Percentiles rank a stretch among this genome's conserved stretches.
Conservation (phyloP, 2,888 invertebrate genomes). For the Lymantria dispar region DNA sequence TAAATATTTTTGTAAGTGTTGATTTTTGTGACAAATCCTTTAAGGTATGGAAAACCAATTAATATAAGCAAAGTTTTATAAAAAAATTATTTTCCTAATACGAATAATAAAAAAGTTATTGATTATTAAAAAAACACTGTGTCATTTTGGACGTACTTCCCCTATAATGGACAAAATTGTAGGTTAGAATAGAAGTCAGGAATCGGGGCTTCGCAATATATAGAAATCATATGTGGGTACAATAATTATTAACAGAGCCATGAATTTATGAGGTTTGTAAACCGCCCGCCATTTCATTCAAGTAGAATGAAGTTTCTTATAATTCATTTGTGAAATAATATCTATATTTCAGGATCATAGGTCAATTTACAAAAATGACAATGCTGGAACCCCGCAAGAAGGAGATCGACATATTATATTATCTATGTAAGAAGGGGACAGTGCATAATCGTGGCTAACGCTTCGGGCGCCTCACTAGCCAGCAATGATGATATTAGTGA, state of each 20-base stretch:
- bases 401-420: conserved; percentile 32
- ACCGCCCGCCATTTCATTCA: conserved; percentile 35
- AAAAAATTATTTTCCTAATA: no score
- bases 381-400: conserved; percentile 50
- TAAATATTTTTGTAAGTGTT: no score
- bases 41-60: no score
- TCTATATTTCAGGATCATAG: conserved; percentile 67
- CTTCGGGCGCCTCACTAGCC: conserved; percentile 60
- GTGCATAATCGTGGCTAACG: conserved; percentile 45
- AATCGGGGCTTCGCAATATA: no score
- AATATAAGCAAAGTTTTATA: no score
- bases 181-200: no score
- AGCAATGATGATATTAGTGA: conserved; percentile 62
- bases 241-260: conserved; percentile 10
- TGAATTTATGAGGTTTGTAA: conserved; percentile 9
- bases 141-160: no score
- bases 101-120: no score
- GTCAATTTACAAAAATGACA: conserved; percentile 76
- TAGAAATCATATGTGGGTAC: not conserved
- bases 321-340: conserved; percentile 65
- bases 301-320: conserved; percentile 37
- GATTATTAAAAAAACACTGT: no score
- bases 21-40: no score
- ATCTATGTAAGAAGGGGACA: conserved; percentile 35
- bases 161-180: no score